A percentile compares a stretch with the other conserved stretches of the same genome.
phyloP scores from a whole-genome alignment of 35 echinoderm and acorn worm genomes.

The Lytechinus pictus region DNA sequence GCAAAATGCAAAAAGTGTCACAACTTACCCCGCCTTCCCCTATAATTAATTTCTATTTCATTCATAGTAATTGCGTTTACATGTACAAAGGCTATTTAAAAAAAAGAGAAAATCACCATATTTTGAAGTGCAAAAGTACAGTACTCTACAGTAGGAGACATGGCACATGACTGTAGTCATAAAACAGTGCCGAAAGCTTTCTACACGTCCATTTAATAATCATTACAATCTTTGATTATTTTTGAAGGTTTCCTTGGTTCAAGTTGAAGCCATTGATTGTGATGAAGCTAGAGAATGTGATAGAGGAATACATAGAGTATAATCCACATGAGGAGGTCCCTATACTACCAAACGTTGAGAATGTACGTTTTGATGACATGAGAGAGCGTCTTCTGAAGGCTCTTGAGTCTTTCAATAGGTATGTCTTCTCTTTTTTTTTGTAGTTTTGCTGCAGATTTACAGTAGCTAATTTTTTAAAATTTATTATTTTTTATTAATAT shows the following conservation, averaged over 20 bases:
- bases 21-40: too few relatives aligned
- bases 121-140: too few relatives aligned
- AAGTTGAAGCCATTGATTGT: conserved; percentile 88
- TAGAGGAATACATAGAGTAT: conserved; percentile 86
- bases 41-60: too few relatives aligned
- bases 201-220: neutral
- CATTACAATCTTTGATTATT: neutral
- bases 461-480: too few relatives aligned
- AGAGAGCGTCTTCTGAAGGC: conserved; percentile 79
- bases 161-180: neutral
- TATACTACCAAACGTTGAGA: conserved; percentile 94
- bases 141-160: too few relatives aligned
- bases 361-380: conserved; percentile 93
- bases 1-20: too few relatives aligned
- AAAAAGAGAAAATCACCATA: too few relatives aligned
- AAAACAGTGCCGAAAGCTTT: neutral
- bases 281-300: conserved; percentile 92
- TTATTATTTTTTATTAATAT: too few relatives aligned
- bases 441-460: too few relatives aligned
- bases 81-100: too few relatives aligned
- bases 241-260: conserved; percentile 86
- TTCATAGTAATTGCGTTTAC: too few relatives aligned
- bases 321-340: conserved; percentile 85
- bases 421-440: neutral
- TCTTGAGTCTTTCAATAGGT: conserved; percentile 84